Evolutionary conservation across 2,113 vertebrate genomes (phyloP).

Genomic region (Stigmatopora argus): DNA sequence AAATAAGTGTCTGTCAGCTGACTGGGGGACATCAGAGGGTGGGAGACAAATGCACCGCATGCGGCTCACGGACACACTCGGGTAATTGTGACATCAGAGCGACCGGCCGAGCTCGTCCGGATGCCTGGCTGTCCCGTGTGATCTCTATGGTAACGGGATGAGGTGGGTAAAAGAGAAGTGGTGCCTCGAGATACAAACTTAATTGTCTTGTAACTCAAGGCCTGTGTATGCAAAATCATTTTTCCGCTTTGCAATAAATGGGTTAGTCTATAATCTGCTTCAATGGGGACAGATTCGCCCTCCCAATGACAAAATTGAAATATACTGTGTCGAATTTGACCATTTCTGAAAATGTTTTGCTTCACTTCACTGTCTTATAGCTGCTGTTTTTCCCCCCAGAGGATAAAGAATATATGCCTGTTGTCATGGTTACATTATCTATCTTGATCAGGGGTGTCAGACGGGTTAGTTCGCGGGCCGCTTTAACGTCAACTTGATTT

Average conservation of each 20-base stretch:
- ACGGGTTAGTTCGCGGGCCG: no score
- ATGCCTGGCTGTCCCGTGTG: neutral
- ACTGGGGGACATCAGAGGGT: neutral
- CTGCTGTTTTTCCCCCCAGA: neutral
- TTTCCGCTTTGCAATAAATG: no score
- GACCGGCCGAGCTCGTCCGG: conserved; percentile 3
- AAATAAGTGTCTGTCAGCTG: neutral
- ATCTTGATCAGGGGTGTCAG: neutral
- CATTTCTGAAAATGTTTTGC: no score
- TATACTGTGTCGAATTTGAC: no score
- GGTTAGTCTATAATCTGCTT: neutral
- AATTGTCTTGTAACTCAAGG: no score
- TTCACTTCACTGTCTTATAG: no score
- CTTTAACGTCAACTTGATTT: no score
- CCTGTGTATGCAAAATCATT: no score
- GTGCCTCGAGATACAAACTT: neutral
- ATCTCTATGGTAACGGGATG: neutral
- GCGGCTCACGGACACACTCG: neutral
- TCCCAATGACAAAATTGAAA: no score
- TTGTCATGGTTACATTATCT: neutral
- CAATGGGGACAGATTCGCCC: no score
- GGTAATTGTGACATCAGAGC: conserved; percentile 6
- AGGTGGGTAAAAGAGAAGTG: neutral
- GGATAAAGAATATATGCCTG: neutral
- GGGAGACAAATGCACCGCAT: conserved; percentile 4